phyloP scores from a whole-genome alignment of 2,797 vertebrate species.

The Melanotaenia pygmaea region DNA sequence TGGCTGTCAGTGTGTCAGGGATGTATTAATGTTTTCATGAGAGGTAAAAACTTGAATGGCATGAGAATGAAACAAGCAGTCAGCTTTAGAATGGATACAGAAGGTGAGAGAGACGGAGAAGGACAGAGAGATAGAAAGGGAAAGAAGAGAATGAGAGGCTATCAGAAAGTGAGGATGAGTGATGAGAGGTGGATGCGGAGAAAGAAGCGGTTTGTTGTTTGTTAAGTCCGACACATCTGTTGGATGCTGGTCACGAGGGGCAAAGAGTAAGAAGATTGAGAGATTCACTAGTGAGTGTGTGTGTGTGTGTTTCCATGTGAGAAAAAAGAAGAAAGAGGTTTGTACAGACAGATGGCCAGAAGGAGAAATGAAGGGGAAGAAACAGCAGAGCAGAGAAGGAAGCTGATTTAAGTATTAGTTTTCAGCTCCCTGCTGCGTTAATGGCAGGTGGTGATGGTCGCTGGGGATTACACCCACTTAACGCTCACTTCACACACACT shows the following conservation, averaged over 20 bases:
- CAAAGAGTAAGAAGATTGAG: slow-evolving; percentile 25
- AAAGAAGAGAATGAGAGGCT: slow-evolving; percentile 42
- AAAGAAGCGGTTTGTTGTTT: slow-evolving; percentile 50
- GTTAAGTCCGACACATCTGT: slow-evolving; percentile 68
- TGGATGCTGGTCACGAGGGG: slow-evolving; percentile 61
- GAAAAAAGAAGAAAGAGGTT: slow-evolving; percentile 14
- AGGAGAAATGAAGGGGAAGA: slow-evolving; percentile 27
- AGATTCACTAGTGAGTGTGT: slow-evolving; percentile 5
- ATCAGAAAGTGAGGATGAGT: slow-evolving; percentile 61
- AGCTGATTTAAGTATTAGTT: slow-evolving; percentile 48
- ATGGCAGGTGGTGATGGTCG: slow-evolving; percentile 32
- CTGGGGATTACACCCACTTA: slow-evolving; percentile 6
- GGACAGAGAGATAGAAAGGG: slow-evolving; percentile 9
- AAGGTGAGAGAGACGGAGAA: slow-evolving; percentile 1
- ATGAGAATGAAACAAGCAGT: slow-evolving; percentile 17
- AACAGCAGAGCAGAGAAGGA: slow-evolving; percentile 19
- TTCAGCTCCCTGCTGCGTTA: slow-evolving; percentile 56
- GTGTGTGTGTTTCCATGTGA: slow-evolving; percentile 7
- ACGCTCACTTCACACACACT: slow-evolving; percentile 24
- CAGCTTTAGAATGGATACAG: slow-evolving; percentile 21
- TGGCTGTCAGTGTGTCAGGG: slow-evolving; percentile 42
- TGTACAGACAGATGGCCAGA: slow-evolving; percentile 41
- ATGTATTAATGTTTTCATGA: slow-evolving; percentile 30
- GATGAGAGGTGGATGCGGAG: slow-evolving; percentile 55
- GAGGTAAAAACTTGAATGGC: slow-evolving; percentile 36